Evolutionary conservation across 2,888 invertebrate genomes (phyloP).

Genomic region (Epinotia ramella): DNA sequence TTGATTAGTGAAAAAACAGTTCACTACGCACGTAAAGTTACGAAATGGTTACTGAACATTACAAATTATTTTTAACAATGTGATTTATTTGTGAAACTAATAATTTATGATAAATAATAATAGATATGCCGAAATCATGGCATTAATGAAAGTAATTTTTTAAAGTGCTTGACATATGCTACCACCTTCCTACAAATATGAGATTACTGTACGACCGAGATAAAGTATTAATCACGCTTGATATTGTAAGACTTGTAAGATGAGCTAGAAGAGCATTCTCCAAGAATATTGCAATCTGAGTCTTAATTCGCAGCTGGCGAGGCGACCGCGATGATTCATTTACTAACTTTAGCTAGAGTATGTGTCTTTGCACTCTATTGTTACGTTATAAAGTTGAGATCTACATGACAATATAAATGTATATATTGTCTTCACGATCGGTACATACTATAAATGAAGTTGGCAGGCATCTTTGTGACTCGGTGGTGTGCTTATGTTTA

Average conservation of each 20-base stretch:
- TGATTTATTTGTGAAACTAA: no score
- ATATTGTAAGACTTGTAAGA: slow-evolving; percentile 62
- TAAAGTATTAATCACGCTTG: slow-evolving; percentile 57
- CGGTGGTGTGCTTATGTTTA: slow-evolving; percentile 73
- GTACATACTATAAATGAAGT: slow-evolving; percentile 50
- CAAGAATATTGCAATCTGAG: slow-evolving; percentile 72
- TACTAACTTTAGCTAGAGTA: slow-evolving; percentile 56
- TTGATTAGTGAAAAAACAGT: slow-evolving; percentile 41
- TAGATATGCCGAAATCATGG: background rate
- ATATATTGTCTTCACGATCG: slow-evolving; percentile 58
- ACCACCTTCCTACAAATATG: background rate
- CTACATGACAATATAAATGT: slow-evolving; percentile 56
- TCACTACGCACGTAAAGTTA: background rate
- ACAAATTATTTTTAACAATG: no score
- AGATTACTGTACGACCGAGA: slow-evolving; percentile 28
- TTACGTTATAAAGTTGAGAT: slow-evolving; percentile 62
- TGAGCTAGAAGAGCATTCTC: slow-evolving; percentile 61
- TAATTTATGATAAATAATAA: no score
- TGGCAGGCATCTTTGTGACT: slow-evolving; percentile 76
- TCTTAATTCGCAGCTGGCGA: slow-evolving; percentile 74
- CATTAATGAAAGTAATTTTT: background rate
- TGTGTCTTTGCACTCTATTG: slow-evolving; percentile 51
- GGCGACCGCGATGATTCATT: slow-evolving; percentile 71
- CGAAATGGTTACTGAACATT: background rate
- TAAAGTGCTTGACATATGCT: no score